Conservation (phyloP, 1,140 invertebrate species). For the Acromyrmex charruanus region DNA sequence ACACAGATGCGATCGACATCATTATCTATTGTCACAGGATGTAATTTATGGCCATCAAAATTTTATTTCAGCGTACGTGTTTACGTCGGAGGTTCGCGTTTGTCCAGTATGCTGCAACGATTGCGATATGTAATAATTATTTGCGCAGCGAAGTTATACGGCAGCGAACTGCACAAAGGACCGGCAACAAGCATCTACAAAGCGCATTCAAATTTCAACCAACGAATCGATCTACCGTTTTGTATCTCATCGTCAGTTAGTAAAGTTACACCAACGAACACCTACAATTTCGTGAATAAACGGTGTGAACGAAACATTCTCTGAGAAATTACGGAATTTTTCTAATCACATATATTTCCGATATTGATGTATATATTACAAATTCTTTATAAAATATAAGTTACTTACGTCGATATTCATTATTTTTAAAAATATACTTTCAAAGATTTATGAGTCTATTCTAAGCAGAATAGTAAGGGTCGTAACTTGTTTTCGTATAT, state of each 20-base stretch:
- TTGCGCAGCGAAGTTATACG: constrained; percentile 48
- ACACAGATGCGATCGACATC: neutral
- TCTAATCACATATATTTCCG: constrained; percentile 10
- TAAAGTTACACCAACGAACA: constrained; percentile 28
- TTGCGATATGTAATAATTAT: constrained; percentile 61
- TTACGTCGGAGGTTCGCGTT: neutral
- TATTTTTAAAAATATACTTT: neutral
- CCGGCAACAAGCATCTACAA: constrained; percentile 37
- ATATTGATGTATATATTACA: neutral
- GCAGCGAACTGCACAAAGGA: constrained; percentile 41
- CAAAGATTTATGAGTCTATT: neutral
- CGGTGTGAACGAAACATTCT: constrained; percentile 7
- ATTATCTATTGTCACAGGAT: neutral
- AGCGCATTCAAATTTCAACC: constrained; percentile 57
- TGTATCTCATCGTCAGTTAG: constrained; percentile 49
- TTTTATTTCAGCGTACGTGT: constrained; percentile 14
- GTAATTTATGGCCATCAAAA: neutral
- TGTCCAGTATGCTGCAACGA: neutral
- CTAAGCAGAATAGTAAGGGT: too few relatives aligned
- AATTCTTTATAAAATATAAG: neutral
- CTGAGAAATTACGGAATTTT: neutral
- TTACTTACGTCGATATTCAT: neutral
- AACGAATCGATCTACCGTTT: constrained; percentile 56
- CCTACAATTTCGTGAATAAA: constrained; percentile 21
- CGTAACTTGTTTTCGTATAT: too few relatives aligned